Evolutionary conservation across 2,113 vertebrate species (phyloP).

Genomic region (Pica pica): DNA sequence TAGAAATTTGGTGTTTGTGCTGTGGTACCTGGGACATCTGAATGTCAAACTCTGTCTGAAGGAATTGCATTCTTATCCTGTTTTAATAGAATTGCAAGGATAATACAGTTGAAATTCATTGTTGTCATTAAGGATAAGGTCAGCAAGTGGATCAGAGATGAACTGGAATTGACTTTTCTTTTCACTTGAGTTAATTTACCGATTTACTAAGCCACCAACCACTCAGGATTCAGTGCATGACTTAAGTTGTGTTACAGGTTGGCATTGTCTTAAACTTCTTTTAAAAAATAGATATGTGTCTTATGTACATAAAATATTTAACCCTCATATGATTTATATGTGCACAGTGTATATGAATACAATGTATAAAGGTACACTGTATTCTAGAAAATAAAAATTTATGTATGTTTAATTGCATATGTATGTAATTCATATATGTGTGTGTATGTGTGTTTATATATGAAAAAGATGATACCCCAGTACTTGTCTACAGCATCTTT

Average conservation of each 20-base stretch:
- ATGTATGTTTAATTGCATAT: not conserved
- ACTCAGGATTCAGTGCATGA: not conserved
- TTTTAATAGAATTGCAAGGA: constrained; percentile 32
- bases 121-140: constrained; percentile 48
- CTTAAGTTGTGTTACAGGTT: not conserved
- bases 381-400: not conserved
- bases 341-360: not conserved
- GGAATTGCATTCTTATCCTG: constrained; percentile 25
- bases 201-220: not conserved
- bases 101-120: constrained; percentile 58
- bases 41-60: constrained; percentile 14
- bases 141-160: not conserved
- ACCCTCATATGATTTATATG: not conserved
- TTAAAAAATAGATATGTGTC: not conserved
- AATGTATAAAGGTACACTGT: not conserved
- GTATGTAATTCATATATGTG: not conserved
- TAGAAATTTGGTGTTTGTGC: not conserved
- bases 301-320: not conserved
- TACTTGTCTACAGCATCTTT: not conserved
- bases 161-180: constrained; percentile 51
- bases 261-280: not conserved
- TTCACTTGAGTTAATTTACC: constrained; percentile 44
- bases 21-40: not conserved
- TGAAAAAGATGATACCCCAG: not conserved
- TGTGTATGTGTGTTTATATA: fast-evolving